A percentile compares a stretch with the other conserved stretches of the same genome.
Evolutionary conservation across 1,140 invertebrate genomes (phyloP).

Genomic region (Cotesia typhae): DNA sequence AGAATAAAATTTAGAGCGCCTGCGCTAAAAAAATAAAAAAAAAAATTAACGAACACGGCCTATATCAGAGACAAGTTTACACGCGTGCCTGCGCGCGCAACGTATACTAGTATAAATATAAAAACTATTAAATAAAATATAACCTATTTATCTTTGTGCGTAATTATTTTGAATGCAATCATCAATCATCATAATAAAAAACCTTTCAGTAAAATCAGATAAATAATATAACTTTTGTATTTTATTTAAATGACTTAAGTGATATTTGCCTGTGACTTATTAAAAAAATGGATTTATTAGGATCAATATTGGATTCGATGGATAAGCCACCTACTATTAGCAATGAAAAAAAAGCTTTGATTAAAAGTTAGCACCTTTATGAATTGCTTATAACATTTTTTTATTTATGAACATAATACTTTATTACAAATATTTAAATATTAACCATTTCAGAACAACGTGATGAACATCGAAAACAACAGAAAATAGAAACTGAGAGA

Average conservation of each 20-base stretch:
- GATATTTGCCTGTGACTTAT: no score
- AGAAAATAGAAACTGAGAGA: conserved; percentile 63
- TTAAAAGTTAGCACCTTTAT: conserved; percentile 69
- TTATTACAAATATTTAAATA: conserved; percentile 11
- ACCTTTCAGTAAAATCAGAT: no score
- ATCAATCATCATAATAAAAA: not conserved
- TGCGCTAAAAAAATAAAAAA: no score
- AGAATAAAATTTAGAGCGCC: no score
- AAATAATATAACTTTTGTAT: no score
- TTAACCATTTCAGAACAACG: conserved; percentile 64
- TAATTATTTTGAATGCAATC: not conserved
- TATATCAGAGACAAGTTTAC: no score
- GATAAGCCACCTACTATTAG: conserved; percentile 76
- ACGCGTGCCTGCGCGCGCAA: no score
- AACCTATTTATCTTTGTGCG: no score
- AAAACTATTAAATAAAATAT: no score
- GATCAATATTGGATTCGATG: conserved; percentile 79
- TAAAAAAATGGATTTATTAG: conserved; percentile 74
- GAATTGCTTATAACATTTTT: conserved; percentile 20
- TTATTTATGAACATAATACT: not conserved
- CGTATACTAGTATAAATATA: no score
- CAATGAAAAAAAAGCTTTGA: conserved; percentile 72
- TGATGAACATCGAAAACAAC: conserved; percentile 61
- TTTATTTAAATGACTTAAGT: no score
- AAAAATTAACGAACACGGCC: no score